A percentile compares a stretch with the other conserved stretches of the same genome.
Conservation (phyloP, 1,140 invertebrate species). For the Drosophila seguyi region DNA sequence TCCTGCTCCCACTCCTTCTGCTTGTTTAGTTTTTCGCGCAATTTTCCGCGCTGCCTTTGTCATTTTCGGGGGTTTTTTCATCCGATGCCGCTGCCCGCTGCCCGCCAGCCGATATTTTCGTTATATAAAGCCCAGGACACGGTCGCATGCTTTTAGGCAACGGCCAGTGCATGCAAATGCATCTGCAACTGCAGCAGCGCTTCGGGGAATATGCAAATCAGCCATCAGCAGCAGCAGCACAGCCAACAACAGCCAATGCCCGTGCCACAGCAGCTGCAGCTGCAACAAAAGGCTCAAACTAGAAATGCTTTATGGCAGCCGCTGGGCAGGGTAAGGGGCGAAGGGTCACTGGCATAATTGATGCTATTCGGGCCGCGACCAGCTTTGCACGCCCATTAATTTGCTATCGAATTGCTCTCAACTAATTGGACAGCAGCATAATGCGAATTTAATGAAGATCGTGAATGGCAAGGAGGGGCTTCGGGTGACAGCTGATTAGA, state of each 20-base stretch:
- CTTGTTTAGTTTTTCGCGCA: slow-evolving; percentile 81
- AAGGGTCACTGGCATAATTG: slow-evolving; percentile 56
- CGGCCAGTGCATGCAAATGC: slow-evolving; percentile 52
- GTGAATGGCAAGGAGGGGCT: background rate
- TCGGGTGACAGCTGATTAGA: slow-evolving; percentile 29
- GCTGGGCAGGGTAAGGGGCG: background rate
- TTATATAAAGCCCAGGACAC: slow-evolving; percentile 54
- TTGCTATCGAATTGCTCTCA: slow-evolving; percentile 61
- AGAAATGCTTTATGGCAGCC: slow-evolving; percentile 61
- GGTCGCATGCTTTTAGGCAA: slow-evolving; percentile 67
- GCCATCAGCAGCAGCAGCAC: slow-evolving; percentile 64
- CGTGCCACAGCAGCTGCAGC: slow-evolving; percentile 33
- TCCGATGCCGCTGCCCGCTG: slow-evolving; percentile 22
- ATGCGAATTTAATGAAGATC: slow-evolving; percentile 62
- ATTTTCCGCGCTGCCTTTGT: slow-evolving; percentile 80
- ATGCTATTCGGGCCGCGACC: slow-evolving; percentile 54
- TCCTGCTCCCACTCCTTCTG: slow-evolving; percentile 4
- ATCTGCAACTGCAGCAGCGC: slow-evolving; percentile 66
- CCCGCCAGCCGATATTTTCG: slow-evolving; percentile 52
- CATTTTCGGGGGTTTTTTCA: slow-evolving; percentile 57
- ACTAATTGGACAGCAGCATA: slow-evolving; percentile 50
- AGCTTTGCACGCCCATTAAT: slow-evolving; percentile 47
- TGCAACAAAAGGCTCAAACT: slow-evolving; percentile 66
- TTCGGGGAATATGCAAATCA: slow-evolving; percentile 83
- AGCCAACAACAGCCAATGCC: slow-evolving; percentile 38